Conservation (phyloP, 2,113 vertebrate species). For the Forbesichthys papilliferus region DNA sequence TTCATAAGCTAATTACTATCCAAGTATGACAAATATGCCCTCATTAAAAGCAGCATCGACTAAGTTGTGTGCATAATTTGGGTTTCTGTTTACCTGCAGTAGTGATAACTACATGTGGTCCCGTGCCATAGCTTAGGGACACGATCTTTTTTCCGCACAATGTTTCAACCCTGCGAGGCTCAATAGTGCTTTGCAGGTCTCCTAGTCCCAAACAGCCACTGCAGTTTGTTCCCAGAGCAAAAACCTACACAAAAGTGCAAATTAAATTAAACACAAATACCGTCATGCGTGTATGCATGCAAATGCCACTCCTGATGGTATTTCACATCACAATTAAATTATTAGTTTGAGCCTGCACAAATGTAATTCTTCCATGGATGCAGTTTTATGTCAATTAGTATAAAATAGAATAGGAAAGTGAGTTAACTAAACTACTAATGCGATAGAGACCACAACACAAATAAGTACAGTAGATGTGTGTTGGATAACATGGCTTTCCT, state of each 20-base stretch:
- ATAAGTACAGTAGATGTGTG: constrained; percentile 25
- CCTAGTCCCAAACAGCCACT: constrained; percentile 93
- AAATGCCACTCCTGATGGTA: neutral
- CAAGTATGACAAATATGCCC: neutral
- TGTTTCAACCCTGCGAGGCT: constrained; percentile 86
- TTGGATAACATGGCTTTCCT: constrained; percentile 56
- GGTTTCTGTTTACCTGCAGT: constrained; percentile 84
- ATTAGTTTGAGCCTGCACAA: no score
- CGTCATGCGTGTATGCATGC: no score
- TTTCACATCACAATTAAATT: no score
- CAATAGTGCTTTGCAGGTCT: constrained; percentile 91
- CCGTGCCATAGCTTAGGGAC: constrained; percentile 94
- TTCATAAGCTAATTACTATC: no score
- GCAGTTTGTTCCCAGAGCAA: constrained; percentile 95
- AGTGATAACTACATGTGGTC: constrained; percentile 91
- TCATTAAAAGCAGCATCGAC: neutral
- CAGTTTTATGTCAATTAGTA: no score
- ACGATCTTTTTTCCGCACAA: constrained; percentile 93
- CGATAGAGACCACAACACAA: neutral
- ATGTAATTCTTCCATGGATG: no score
- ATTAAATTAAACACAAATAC: constrained; percentile 2
- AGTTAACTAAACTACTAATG: no score
- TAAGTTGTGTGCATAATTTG: constrained; percentile 10
- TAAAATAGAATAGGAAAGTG: no score
- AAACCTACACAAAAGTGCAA: constrained; percentile 80